Evolutionary conservation across 2,888 invertebrate genomes (phyloP), one percentile per base, ranked within the genome.

Genomic region (Ephialtes manifestator): DNA sequence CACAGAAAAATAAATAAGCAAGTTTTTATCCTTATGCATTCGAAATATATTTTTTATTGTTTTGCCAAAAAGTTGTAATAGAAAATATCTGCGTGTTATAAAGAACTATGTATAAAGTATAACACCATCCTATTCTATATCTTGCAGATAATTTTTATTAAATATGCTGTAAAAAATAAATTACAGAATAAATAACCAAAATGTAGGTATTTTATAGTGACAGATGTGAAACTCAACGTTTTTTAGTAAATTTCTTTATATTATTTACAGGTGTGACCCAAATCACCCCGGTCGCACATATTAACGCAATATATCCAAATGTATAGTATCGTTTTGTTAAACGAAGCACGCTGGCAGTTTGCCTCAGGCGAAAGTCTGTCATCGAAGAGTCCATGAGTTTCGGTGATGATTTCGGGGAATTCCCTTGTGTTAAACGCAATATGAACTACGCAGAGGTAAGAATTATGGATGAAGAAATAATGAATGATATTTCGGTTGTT

Each of bases 351-450:
- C n/a, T 68, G 68, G 68, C 68, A 48, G 5, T 28, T n/a, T 48
- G 68, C 68, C 68, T 48, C 43, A 24, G 28, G 48, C 48, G 35
- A 63, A 63, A 63, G 20, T 24, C n/a, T 68, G 48, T 8, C 68
- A 48, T 15, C 48, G 28, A 48, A 48, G 68, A 28, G 58, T 10
- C 48, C 46, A 28, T 68, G 48, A 68, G 48, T 68, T 48, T 68
- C 48, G n/a, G 8, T 48, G 28, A 48, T 48, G 24, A 46, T 67
- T 60, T 67, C 24, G 67, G 24, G 67, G 67, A 67, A 46, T 46
- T 46, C 46, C 67, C 67, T 67, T 48, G 46, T 13, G 15, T 20
- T 46, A 24, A 46, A 35, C 20, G 24, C 15, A 4, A n/a, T 39
- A 48, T 28, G 7, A 48, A 68, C 68, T 31, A 15, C 68, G 68